Evolutionary conservation across 2,888 invertebrate genomes (phyloP).

Genomic region (Scrobipalpa atriplicella): DNA sequence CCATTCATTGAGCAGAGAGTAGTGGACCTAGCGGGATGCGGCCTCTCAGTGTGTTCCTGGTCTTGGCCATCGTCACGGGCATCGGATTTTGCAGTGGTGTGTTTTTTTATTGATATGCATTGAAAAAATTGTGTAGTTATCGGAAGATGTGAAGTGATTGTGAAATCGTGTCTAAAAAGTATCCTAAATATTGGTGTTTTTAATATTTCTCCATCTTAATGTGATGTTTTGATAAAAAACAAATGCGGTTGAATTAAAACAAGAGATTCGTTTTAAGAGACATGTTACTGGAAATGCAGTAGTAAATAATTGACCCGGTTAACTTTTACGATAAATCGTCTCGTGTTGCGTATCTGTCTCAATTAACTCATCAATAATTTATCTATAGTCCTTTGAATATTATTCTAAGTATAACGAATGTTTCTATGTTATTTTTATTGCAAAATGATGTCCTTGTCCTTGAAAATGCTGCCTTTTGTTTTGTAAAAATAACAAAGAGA

Average conservation of each 20-base stretch:
- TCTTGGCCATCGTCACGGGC: constrained; percentile 13
- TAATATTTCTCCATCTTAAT: too few relatives aligned
- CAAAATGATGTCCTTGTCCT: neutral
- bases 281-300: neutral
- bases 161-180: neutral
- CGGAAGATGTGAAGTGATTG: neutral
- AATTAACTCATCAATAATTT: neutral
- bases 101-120: constrained; percentile 15
- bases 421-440: neutral
- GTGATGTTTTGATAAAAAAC: too few relatives aligned
- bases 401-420: neutral
- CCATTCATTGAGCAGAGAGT: constrained; percentile 25
- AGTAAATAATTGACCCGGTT: neutral
- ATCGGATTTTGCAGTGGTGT: constrained; percentile 27
- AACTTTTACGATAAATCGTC: neutral
- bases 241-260: too few relatives aligned
- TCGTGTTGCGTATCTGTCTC: neutral
- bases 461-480: neutral
- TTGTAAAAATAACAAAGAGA: neutral
- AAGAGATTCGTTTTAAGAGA: neutral
- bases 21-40: constrained; percentile 18
- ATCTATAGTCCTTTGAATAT: neutral
- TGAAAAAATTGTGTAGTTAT: neutral
- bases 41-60: constrained; percentile 8
- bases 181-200: too few relatives aligned